phyloP scores from a whole-genome alignment of 2,888 invertebrate species.

The Parascotia fuliginaria region DNA sequence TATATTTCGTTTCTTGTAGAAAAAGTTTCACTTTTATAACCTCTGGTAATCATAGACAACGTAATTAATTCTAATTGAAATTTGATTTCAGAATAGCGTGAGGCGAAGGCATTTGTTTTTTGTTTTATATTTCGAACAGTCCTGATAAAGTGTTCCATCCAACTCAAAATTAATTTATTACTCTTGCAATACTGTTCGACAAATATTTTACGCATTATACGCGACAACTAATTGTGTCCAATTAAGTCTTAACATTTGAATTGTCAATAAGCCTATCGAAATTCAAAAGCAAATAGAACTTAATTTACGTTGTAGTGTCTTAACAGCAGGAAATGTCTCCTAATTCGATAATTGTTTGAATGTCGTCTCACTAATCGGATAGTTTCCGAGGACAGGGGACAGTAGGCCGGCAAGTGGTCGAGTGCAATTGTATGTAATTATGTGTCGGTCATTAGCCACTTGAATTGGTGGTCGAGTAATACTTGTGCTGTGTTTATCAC shows the following conservation, averaged over 20 bases:
- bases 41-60: too few relatives aligned
- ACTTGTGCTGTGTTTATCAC: conserved; percentile 30
- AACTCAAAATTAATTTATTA: background rate
- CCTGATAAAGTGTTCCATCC: too few relatives aligned
- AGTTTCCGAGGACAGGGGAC: conserved; percentile 45
- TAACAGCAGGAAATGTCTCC: conserved; percentile 67
- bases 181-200: background rate
- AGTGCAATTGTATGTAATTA: conserved; percentile 59
- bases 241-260: background rate
- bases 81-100: conserved; percentile 16
- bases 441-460: conserved; percentile 57
- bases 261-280: background rate
- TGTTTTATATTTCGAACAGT: background rate
- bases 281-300: conserved; percentile 8
- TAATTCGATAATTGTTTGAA: conserved; percentile 79
- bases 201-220: background rate
- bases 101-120: background rate
- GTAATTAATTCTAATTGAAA: conserved; percentile 1
- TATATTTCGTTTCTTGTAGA: too few relatives aligned
- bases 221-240: too few relatives aligned
- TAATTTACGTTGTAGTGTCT: conserved; percentile 39
- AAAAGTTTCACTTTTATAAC: too few relatives aligned
- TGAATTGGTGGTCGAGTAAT: conserved; percentile 43
- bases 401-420: conserved; percentile 28
- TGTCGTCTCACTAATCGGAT: conserved; percentile 57